phyloP scores from a whole-genome alignment of 1,140 invertebrate genomes.

The Aphelinus certus region DNA sequence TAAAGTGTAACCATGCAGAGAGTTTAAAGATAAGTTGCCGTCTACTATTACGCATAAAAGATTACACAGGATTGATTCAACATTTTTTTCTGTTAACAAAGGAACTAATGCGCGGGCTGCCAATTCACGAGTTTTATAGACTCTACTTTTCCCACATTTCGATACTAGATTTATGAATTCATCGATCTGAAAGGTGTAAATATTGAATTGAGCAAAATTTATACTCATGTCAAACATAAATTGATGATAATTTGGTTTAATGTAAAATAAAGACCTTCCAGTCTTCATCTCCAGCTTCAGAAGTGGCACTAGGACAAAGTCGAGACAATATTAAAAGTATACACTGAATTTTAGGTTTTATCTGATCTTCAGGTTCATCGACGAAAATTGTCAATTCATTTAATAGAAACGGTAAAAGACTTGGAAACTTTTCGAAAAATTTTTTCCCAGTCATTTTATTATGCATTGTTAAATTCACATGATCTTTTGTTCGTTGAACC shows the following conservation, averaged over 20 bases:
- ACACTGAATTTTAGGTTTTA: constrained; percentile 75
- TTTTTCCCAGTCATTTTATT: constrained; percentile 82
- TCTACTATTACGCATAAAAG: constrained; percentile 51
- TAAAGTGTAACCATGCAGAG: constrained; percentile 60
- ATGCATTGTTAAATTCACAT: constrained; percentile 76
- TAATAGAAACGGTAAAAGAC: constrained; percentile 81
- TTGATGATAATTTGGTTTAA: background rate
- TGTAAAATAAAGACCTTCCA: constrained; percentile 67
- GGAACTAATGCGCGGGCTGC: constrained; percentile 74
- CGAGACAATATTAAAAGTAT: constrained; percentile 81
- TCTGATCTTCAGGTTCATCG: constrained; percentile 55
- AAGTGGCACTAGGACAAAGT: constrained; percentile 76
- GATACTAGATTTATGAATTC: constrained; percentile 33
- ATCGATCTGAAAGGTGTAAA: constrained; percentile 19
- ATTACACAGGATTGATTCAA: constrained; percentile 48
- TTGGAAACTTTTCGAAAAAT: constrained; percentile 88
- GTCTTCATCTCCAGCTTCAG: constrained; percentile 74
- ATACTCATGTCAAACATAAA: constrained; percentile 3
- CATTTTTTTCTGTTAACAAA: constrained; percentile 65
- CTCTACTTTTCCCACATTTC: constrained; percentile 67
- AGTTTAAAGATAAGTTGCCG: constrained; percentile 52
- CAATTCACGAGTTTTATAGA: constrained; percentile 73
- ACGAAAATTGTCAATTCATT: constrained; percentile 69
- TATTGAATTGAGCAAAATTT: constrained; percentile 21
- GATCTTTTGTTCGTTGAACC: constrained; percentile 79